phyloP scores from a whole-genome alignment of 2,113 vertebrate species.

The Halcyon senegalensis region DNA sequence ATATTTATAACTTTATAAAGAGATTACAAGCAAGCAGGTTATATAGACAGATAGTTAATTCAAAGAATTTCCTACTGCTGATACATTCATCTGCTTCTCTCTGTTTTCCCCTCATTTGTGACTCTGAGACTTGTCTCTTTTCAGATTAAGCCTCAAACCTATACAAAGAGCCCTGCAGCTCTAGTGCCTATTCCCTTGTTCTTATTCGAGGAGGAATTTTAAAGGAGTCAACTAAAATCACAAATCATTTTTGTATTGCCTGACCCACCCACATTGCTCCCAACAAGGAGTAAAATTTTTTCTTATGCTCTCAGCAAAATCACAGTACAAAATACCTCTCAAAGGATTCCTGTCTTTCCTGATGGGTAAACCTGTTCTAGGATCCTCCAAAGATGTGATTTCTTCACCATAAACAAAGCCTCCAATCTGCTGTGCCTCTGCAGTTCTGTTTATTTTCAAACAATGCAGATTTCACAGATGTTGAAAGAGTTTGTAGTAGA shows the following conservation, averaged over 20 bases:
- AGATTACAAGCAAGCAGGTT: not conserved
- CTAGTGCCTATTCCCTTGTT: not conserved
- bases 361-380: not conserved
- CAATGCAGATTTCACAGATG: not conserved
- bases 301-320: not conserved
- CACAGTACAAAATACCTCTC: not conserved
- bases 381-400: not conserved
- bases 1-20: not conserved
- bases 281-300: not conserved
- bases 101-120: not conserved
- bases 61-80: not conserved
- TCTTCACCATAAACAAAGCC: not conserved
- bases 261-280: rapidly evolving
- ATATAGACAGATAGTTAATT: not conserved
- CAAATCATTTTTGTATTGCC: not conserved
- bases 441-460: not conserved
- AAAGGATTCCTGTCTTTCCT: not conserved
- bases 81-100: not conserved
- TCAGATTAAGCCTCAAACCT: not conserved
- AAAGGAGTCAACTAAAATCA: not conserved
- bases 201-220: not conserved
- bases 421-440: not conserved
- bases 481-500: not conserved
- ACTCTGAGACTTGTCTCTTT: not conserved
- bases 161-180: not conserved